Evolutionary conservation across 2,113 vertebrate genomes (phyloP), one percentile per base, ranked within the genome.

Genomic region (Sturnus vulgaris): DNA sequence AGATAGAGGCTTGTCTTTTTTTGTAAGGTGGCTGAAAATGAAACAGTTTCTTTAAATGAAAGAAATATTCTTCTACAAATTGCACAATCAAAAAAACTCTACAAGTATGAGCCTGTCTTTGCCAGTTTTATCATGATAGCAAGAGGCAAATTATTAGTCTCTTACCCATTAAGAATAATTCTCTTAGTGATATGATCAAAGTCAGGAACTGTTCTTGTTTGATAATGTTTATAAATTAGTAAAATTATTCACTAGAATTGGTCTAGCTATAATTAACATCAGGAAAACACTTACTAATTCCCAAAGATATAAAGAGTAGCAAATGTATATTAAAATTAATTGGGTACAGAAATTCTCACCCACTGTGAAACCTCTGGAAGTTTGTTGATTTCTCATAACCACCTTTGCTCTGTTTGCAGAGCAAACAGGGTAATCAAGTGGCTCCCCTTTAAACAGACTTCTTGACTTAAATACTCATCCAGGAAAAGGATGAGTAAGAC

Each of bases 191-290:
- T 44, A 35, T 4, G 19, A 75, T 57, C 49, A 39, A 77, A 87
- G 63, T 42, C 68, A 61, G 56, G 39, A 92, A 81, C 59, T 4
- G 4, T 46, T 92, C 39, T 77, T 49, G 49, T 82, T 93, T 78
- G 83, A 89, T 75, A 75, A 70, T 33, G 8, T 95, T 89, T 89
- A 75, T 90, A 86, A 94, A 85, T 81, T 30, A 91, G 65, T 92
- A 91, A 82, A 96, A 71, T 82, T 81, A 83, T 80, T 91, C 89
- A 88, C 60, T 93, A 83, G 69, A 94, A 96, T 91, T 90, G 11
- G 78, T 89, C 90, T 89, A 94, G 42, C 66, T 86, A 63, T 90
- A 95, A 91, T 90, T 75, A 64, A 92, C 60, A 94, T 69, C n/a
- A 91, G 39, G 63, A 78, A 90, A 92, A 53, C 47, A 86, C 56